These are phyloP conservation scores for Camarhynchus parvulus DNA, from an alignment of 2,113 vertebrate species.

Conservation along the genomic window DNA sequence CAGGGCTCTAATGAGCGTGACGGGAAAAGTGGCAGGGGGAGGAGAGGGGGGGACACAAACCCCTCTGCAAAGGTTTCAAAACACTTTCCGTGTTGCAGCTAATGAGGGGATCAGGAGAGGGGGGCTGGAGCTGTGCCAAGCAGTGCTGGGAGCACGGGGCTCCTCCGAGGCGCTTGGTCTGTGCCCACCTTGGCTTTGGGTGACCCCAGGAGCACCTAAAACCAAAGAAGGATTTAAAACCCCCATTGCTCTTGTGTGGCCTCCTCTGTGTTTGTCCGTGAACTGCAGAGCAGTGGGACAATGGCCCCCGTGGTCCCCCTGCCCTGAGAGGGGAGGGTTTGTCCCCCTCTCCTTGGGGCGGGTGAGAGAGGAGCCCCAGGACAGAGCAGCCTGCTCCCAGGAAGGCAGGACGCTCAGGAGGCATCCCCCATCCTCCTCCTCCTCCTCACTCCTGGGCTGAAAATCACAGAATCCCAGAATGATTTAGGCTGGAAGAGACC, in stretches of 20 bases:
- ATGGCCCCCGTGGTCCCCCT: background rate
- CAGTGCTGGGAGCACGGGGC: rapidly evolving
- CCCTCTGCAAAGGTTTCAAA: conserved; percentile 42
- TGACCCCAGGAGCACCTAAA: background rate
- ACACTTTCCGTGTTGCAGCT: background rate
- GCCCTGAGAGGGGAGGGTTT: background rate
- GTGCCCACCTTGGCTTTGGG: rapidly evolving
- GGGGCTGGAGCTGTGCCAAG: background rate
- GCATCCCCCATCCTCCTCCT: background rate
- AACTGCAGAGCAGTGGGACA: no score
- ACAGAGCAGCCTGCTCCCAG: background rate
- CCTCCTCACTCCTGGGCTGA: background rate
- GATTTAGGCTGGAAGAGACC: background rate
- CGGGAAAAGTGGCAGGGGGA: conserved; percentile 42
- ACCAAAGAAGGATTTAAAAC: background rate
- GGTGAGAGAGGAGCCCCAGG: background rate
- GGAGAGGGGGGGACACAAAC: background rate
- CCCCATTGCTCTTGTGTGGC: rapidly evolving
- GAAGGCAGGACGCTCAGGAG: background rate
- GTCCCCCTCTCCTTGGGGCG: background rate
- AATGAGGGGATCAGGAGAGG: conserved; percentile 42
- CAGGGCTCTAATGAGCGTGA: conserved; percentile 71
- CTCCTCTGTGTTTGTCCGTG: background rate
- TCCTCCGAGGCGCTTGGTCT: rapidly evolving
- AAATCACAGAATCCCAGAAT: background rate